A percentile compares a stretch with the other conserved stretches of the same genome.
Evolutionary conservation across 2,888 invertebrate species (phyloP).

Genomic region (Thereva unica): DNA sequence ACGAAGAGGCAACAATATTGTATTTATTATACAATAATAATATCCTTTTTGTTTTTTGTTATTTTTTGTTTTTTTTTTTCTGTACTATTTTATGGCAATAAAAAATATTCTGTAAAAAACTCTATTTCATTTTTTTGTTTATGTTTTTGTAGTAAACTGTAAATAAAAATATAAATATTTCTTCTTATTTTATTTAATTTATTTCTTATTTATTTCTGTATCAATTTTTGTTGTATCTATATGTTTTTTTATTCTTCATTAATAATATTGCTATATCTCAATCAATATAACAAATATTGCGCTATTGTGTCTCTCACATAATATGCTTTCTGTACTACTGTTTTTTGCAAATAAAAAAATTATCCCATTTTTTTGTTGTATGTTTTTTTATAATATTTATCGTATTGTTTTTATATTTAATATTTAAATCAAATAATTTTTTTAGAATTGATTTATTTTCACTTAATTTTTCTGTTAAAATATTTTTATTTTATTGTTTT

Average conservation of each 20-base stretch:
- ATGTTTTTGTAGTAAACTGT: conserved; percentile 37
- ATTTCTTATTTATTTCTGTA: conserved; percentile 8
- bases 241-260: conserved; percentile 28
- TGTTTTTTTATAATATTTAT: conserved; percentile 19
- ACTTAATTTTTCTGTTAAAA: conserved; percentile 15
- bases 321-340: no score
- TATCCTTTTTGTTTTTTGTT: conserved; percentile 8
- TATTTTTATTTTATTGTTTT: conserved; percentile 21
- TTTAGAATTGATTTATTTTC: conserved; percentile 16
- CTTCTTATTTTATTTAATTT: conserved; percentile 1
- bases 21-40: conserved; percentile 20
- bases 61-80: conserved; percentile 14
- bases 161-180: conserved; percentile 40
- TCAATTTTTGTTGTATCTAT: conserved; percentile 31
- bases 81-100: conserved; percentile 23
- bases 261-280: background rate
- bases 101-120: conserved; percentile 28
- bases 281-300: conserved; percentile 28
- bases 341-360: conserved; percentile 12
- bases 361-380: conserved; percentile 15
- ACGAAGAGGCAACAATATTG: conserved; percentile 22
- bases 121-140: conserved; percentile 26
- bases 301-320: conserved; percentile 27
- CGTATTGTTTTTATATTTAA: conserved; percentile 18
- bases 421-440: conserved; percentile 28